phyloP scores from a whole-genome alignment of 2,888 invertebrate species.

The Drosophila nigricruria region DNA sequence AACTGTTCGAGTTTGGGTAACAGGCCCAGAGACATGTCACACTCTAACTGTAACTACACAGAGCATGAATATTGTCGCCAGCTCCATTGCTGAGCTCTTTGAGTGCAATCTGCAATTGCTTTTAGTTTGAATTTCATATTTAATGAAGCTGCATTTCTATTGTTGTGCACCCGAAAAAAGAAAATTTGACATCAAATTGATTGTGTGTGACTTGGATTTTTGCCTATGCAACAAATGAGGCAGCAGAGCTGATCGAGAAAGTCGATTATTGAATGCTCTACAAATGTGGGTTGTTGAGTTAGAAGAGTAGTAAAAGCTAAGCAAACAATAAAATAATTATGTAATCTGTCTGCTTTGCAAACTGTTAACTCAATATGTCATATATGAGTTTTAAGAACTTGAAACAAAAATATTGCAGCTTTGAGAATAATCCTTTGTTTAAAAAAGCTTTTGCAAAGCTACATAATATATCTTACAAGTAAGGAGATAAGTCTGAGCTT shows the following conservation, averaged over 20 bases:
- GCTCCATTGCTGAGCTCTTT: conserved; percentile 14
- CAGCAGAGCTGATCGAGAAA: not conserved
- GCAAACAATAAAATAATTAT: too few relatives aligned
- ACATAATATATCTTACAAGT: too few relatives aligned
- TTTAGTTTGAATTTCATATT: conserved; percentile 77
- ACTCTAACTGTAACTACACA: conserved; percentile 17
- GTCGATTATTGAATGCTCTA: conserved; percentile 26
- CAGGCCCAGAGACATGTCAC: conserved; percentile 41
- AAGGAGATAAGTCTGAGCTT: too few relatives aligned
- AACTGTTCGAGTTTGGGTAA: conserved; percentile 18
- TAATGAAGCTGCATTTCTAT: conserved; percentile 75
- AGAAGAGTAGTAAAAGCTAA: not conserved
- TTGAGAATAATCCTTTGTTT: too few relatives aligned
- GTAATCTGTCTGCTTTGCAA: too few relatives aligned
- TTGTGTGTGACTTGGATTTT: conserved; percentile 49
- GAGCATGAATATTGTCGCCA: conserved; percentile 33
- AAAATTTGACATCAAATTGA: conserved; percentile 56
- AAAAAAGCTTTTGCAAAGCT: too few relatives aligned
- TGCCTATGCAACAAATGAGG: conserved; percentile 51
- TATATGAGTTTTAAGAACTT: too few relatives aligned
- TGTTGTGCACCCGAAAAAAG: conserved; percentile 61
- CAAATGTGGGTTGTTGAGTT: not conserved
- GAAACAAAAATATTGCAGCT: too few relatives aligned
- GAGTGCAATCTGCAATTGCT: conserved; percentile 65
- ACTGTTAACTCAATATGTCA: too few relatives aligned